Evolutionary conservation across 1,140 invertebrate genomes (phyloP).

Genomic region (Lepidostoma basale): DNA sequence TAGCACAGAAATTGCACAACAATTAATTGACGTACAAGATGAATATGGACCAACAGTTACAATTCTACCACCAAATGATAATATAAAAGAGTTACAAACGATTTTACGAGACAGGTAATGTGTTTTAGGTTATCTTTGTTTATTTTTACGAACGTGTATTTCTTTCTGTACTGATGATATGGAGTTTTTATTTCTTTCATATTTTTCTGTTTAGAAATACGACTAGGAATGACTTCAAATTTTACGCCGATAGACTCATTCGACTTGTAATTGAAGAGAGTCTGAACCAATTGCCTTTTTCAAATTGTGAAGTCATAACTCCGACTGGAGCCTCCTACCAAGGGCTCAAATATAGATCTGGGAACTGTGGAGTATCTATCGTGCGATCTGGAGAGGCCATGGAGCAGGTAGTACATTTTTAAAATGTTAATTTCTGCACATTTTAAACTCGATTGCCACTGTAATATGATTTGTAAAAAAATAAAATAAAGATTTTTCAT

Average conservation of each 20-base stretch:
- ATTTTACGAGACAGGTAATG: constrained; percentile 91
- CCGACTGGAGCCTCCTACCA: constrained; percentile 90
- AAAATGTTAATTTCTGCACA: constrained; percentile 1
- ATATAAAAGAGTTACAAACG: constrained; percentile 92
- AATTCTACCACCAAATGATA: constrained; percentile 81
- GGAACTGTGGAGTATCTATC: constrained; percentile 98
- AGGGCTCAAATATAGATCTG: constrained; percentile 91
- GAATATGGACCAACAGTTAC: constrained; percentile 68
- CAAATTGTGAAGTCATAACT: constrained; percentile 85
- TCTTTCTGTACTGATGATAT: background rate
- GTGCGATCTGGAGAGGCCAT: constrained; percentile 96
- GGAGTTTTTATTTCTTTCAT: background rate
- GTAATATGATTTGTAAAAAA: too few species aligned
- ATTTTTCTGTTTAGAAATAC: constrained; percentile 81
- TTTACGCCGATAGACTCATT: constrained; percentile 95
- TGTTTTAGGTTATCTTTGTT: constrained; percentile 47
- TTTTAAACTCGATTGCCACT: background rate
- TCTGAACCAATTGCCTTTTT: constrained; percentile 94
- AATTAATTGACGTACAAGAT: constrained; percentile 7
- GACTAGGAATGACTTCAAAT: constrained; percentile 94
- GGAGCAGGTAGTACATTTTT: constrained; percentile 75
- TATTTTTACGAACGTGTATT: background rate
- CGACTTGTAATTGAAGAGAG: constrained; percentile 97
- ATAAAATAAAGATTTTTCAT: too few species aligned
- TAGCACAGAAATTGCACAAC: background rate